These are phyloP conservation scores for Drosophila flavopinicola DNA, from an alignment of 2,888 invertebrate genomes.

Conservation along the genomic window DNA sequence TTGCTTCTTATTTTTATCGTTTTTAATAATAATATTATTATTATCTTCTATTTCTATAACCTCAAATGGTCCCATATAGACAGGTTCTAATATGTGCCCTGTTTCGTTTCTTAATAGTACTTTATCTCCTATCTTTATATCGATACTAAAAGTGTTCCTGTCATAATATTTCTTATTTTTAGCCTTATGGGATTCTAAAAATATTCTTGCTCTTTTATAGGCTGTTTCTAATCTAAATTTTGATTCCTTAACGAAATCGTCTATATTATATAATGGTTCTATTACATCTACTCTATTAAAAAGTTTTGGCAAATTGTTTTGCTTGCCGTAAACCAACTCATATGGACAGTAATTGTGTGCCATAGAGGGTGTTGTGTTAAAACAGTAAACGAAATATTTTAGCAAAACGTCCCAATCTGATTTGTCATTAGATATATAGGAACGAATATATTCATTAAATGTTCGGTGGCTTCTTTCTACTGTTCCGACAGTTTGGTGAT, in stretches of 20 bases:
- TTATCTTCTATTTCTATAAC: conserved; percentile 1
- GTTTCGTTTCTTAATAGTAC: conserved; percentile 1
- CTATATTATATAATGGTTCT: too few relatives aligned
- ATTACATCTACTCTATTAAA: too few relatives aligned
- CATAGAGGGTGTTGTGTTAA: neutral
- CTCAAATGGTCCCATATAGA: conserved; percentile 3
- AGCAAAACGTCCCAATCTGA: neutral
- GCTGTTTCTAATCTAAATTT: conserved; percentile 13
- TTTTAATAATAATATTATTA: neutral
- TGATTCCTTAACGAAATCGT: conserved; percentile 11
- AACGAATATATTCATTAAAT: too few relatives aligned
- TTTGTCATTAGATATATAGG: too few relatives aligned
- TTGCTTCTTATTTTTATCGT: too few relatives aligned
- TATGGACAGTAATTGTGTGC: neutral
- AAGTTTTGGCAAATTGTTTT: too few relatives aligned
- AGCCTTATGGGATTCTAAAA: conserved; percentile 3
- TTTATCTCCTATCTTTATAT: conserved; percentile 7
- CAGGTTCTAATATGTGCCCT: conserved; percentile 8
- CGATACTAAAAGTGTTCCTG: neutral
- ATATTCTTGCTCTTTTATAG: conserved; percentile 15
- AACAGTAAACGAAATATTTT: neutral
- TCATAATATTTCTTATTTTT: conserved; percentile 6
- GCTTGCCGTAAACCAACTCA: neutral
- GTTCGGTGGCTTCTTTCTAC: too few relatives aligned
- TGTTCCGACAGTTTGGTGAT: too few relatives aligned